Evolutionary conservation across 2,797 vertebrate species (phyloP).

Genomic region (Hydrolagus colliei): DNA sequence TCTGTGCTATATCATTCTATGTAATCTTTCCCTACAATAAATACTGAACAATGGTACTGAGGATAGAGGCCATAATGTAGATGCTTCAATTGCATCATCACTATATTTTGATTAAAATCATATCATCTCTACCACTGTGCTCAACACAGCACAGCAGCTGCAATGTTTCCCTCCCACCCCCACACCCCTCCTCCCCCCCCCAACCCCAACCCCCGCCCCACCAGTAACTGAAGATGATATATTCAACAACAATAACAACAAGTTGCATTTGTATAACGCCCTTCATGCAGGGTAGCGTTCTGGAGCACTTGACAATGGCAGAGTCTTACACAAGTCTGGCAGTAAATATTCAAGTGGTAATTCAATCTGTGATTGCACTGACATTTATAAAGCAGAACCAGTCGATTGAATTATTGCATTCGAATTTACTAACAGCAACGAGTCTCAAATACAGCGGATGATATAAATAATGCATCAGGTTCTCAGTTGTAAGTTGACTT

Average conservation of each 20-base stretch:
- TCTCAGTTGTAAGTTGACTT: background rate
- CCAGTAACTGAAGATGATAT: background rate
- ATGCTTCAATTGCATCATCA: no score
- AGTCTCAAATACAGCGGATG: background rate
- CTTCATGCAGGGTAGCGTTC: background rate
- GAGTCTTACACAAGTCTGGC: background rate
- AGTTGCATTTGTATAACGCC: background rate
- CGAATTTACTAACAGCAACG: background rate
- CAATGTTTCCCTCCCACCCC: background rate
- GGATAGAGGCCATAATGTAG: no score
- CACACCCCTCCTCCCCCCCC: background rate
- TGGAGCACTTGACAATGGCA: background rate
- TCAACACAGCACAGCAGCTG: background rate
- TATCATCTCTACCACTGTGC: no score
- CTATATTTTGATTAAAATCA: no score
- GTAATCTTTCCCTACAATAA: no score
- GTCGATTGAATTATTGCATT: constrained; percentile 16
- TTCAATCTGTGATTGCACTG: background rate
- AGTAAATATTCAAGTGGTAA: background rate
- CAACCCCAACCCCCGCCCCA: background rate
- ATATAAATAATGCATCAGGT: background rate
- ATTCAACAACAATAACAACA: background rate
- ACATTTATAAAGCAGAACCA: background rate
- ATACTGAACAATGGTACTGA: no score
- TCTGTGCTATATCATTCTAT: no score